Percentiles rank a stretch among this genome's conserved stretches.
These are phyloP conservation scores for Characodon lateralis DNA, from an alignment of 2,797 vertebrate species.

Conservation along the genomic window DNA sequence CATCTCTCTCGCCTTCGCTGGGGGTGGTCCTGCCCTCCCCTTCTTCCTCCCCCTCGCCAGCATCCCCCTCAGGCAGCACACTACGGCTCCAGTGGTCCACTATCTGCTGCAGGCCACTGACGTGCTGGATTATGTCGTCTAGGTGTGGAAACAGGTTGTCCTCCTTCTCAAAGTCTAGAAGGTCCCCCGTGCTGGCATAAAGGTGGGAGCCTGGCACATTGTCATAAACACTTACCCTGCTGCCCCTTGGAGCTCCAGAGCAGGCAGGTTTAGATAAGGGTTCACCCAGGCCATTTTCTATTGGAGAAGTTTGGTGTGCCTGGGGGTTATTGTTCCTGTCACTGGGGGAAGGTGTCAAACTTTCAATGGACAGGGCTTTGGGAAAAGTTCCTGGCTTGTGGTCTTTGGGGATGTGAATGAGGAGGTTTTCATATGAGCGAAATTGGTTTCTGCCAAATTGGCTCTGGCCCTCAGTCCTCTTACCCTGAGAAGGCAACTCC, in stretches of 20 bases:
- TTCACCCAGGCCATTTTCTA: conserved; percentile 61
- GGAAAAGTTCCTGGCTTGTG: conserved; percentile 98
- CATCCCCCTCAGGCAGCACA: conserved; percentile 80
- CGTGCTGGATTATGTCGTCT: conserved; percentile 94
- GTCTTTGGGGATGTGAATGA: conserved; percentile 95
- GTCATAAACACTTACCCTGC: conserved; percentile 95
- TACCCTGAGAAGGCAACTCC: conserved; percentile 84
- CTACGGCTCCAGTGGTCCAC: conserved; percentile 93
- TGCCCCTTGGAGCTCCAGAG: conserved; percentile 86
- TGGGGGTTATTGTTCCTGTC: conserved; percentile 63
- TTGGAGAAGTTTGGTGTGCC: conserved; percentile 39
- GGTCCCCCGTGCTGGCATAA: conserved; percentile 95
- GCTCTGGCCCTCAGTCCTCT: conserved; percentile 79
- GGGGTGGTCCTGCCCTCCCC: conserved; percentile 88
- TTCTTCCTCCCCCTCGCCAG: conserved; percentile 73
- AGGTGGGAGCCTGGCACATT: conserved; percentile 97
- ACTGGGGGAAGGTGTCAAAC: conserved; percentile 85
- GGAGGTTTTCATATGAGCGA: conserved; percentile 92
- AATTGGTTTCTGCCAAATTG: conserved; percentile 84
- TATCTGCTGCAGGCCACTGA: conserved; percentile 91
- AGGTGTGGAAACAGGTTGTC: conserved; percentile 90
- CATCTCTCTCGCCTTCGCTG: conserved; percentile 90
- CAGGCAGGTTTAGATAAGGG: conserved; percentile 68
- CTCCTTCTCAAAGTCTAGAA: conserved; percentile 92
- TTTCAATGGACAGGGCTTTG: conserved; percentile 96